Evolutionary conservation across 2,888 invertebrate species (phyloP).

Genomic region (Cremastobaeus sp.): DNA sequence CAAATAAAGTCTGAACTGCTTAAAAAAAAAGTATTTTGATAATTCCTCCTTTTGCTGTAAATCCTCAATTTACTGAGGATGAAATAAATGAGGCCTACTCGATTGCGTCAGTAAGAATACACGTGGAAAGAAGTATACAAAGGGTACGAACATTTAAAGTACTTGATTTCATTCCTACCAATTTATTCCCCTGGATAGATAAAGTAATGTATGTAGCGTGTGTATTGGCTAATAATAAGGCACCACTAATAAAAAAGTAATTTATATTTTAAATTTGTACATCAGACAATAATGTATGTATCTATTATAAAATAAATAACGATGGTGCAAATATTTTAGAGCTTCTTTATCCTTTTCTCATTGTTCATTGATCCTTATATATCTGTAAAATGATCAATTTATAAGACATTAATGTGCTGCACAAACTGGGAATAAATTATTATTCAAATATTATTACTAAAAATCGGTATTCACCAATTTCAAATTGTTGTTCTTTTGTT

Average conservation of each 20-base stretch:
- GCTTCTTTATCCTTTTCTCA: too few relatives aligned
- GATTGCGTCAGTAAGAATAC: slow-evolving; percentile 33
- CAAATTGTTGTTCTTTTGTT: too few relatives aligned
- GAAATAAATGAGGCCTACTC: slow-evolving; percentile 34
- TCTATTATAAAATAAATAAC: too few relatives aligned
- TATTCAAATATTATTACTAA: too few relatives aligned
- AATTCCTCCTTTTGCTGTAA: slow-evolving; percentile 10
- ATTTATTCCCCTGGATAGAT: slow-evolving; percentile 10
- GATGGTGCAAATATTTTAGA: too few relatives aligned
- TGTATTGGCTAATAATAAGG: background rate
- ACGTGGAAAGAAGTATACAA: slow-evolving; percentile 10
- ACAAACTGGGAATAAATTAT: too few relatives aligned
- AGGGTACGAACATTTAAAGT: background rate
- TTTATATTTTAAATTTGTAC: background rate
- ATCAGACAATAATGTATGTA: too few relatives aligned
- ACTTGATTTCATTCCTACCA: background rate
- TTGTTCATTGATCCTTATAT: too few relatives aligned
- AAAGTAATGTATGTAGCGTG: slow-evolving; percentile 1
- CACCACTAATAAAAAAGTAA: slow-evolving; percentile 1
- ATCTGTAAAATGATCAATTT: too few relatives aligned
- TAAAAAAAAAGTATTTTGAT: background rate
- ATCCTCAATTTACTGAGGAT: slow-evolving; percentile 25
- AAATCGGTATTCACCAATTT: too few relatives aligned
- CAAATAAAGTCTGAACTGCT: slow-evolving; percentile 10
- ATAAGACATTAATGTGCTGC: too few relatives aligned